Evolutionary conservation across 37 sponge, comb jelly and placozoan species (phyloP), one percentile per base, ranked within the genome.

Genomic region (Ephydatia muelleri): DNA sequence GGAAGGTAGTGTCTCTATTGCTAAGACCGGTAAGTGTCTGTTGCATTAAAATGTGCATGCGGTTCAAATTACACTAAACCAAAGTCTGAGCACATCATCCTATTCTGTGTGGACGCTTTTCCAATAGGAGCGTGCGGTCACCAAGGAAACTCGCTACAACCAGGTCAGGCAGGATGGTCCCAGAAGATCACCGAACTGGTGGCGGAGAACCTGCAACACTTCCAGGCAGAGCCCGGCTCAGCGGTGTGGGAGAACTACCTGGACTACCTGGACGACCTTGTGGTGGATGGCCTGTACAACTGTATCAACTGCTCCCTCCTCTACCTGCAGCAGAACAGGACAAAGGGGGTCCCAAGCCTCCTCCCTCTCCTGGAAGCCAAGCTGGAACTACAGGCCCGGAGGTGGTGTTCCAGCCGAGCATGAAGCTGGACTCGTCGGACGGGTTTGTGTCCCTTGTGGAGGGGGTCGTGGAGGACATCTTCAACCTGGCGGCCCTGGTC

Each of bases 201-300:
- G 34, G 83, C 84, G 72, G 90, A 91, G 64, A 91, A 87, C 68
- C 30, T 39, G 75, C 38, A 80, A 26, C 72, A 5, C 27, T 82
- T 87, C 25, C 25, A 76, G 80, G 97, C 94, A 49, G 82, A 88
- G 0, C 92, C 93, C 49, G 90, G 86, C 29, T 93, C 94, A 43
- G 89, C 84, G n/a, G 85, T 82, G 38, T 99, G 99, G 99, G 75
- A 67, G 57, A 68, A 77, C 78, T 99, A 99, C 81, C 80, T 99
- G 25, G 89, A 99, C 36, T 94, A 99, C 76, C 43, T 99, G 28
- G 99, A 99, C 91, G 95, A 93, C 27, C 76, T 94, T 35, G 85
- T 99, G 23, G 76, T 99, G 67, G 99, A 96, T 80, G 99, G 99
- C 0, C 92, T 99, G 85, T 96, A 91, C 83, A 93, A 94, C 74